phyloP scores from a whole-genome alignment of 2,113 vertebrate genomes.

The Meleagris gallopavo region DNA sequence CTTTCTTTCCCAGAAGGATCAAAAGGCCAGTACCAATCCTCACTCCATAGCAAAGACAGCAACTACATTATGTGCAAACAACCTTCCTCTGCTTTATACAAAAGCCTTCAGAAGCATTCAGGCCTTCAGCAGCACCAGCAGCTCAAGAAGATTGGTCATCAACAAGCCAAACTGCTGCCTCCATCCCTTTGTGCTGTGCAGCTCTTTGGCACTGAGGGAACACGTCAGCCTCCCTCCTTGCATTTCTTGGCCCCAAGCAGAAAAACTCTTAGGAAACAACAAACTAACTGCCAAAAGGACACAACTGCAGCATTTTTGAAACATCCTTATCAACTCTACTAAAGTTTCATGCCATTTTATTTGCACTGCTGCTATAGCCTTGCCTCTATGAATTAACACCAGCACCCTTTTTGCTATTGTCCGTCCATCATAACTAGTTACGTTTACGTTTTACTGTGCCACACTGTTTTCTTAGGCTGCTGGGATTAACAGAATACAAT shows the following conservation, averaged over 20 bases:
- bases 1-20: not conserved
- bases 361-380: not conserved
- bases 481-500: not conserved
- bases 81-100: not conserved
- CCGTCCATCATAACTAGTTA: not conserved
- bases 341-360: not conserved
- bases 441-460: not conserved
- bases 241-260: not conserved
- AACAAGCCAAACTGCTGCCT: not conserved
- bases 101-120: not conserved
- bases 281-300: not conserved
- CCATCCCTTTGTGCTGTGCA: not conserved
- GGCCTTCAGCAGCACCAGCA: not conserved
- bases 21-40: not conserved
- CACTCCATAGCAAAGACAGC: not conserved
- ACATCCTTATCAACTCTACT: not conserved
- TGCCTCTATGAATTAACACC: not conserved
- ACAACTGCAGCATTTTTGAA: not conserved
- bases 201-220: not conserved
- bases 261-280: not conserved
- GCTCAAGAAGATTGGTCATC: fast-evolving
- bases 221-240: not conserved
- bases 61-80: not conserved
- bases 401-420: not conserved
- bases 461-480: not conserved